Evolutionary conservation across 92 coral and sea anemone genomes (phyloP), one percentile per base, ranked within the genome.

Genomic region (Actinernus sp.): DNA sequence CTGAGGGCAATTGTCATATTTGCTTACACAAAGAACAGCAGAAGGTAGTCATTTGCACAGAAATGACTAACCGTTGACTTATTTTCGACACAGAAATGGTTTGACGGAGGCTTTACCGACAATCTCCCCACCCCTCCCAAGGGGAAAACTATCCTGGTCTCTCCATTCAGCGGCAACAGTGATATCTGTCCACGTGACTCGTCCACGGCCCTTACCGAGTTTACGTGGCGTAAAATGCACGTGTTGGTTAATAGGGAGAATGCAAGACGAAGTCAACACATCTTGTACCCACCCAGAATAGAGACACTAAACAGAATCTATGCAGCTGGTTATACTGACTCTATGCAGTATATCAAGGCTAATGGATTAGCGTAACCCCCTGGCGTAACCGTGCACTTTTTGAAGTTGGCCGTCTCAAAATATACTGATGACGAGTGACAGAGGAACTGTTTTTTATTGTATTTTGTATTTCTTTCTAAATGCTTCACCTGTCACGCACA

Each of bases 71-170:
- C n/a, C n/a, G n/a, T n/a, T n/a, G n/a, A n/a, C n/a, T n/a, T n/a
- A n/a, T n/a, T n/a, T n/a, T n/a, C n/a, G n/a, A n/a, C n/a, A 0
- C 74, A 93, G 98, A 72, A 71, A 41, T 93, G 97, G 98, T 90
- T 71, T 21, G 98, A 93, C 56, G 98, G 98, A 36, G 98, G 98
- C 23, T 93, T 93, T 40, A 86, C 97, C 3, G 98, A 93, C 62
- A 93, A 93, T 59, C 81, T 82, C 1, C 98, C 98, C 21, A 46
- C 71, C 3, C 84, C 88, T 31, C 71, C 90, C 13, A 51, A 70
- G 34, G 98, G 98, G 40, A 45, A 57, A 28, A 91, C 98, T 27
- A 71, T 94, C 39, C 68, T 93, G 18, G 92, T 94, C 18, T 94
- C 94, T 3, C 98, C 98, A n/a, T 94, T 94, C 55, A 71, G 97